Evolutionary conservation across 2,888 invertebrate genomes (phyloP).

Genomic region (Lottia scabra): DNA sequence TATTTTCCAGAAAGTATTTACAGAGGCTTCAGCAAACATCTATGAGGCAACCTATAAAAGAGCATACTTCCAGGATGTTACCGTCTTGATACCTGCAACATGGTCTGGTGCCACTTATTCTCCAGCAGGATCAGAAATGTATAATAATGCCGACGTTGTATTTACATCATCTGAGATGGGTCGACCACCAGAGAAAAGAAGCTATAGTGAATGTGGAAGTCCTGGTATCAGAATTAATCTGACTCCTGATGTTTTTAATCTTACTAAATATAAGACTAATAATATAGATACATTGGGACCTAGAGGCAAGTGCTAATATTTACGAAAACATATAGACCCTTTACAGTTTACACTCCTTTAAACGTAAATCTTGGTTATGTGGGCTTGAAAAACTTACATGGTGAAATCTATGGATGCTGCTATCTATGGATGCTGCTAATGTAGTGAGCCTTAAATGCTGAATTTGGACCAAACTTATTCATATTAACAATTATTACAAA

Average conservation of each 20-base stretch:
- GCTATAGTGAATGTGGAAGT: slow-evolving; percentile 53
- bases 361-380: no score
- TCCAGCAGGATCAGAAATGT: slow-evolving; percentile 26
- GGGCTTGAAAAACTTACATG: no score
- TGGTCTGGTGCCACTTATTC: slow-evolving; percentile 68
- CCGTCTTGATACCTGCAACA: slow-evolving; percentile 75
- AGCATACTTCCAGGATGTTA: slow-evolving; percentile 73
- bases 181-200: slow-evolving; percentile 38
- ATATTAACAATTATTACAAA: no score
- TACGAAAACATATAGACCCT: not conserved
- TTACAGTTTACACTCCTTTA: not conserved
- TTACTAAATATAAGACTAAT: slow-evolving; percentile 16
- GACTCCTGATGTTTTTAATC: slow-evolving; percentile 47
- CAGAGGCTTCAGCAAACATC: slow-evolving; percentile 74
- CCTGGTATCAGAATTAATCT: slow-evolving; percentile 51
- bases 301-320: not conserved
- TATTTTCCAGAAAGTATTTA: slow-evolving; percentile 71
- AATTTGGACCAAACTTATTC: no score
- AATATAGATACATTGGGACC: slow-evolving; percentile 6
- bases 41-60: slow-evolving; percentile 73
- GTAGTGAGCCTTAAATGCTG: no score
- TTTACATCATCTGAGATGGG: slow-evolving; percentile 37
- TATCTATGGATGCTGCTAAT: no score
- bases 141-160: slow-evolving; percentile 72
- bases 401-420: no score